Conservation (phyloP, 2,888 invertebrate species). For the Trissoscelio sp. region DNA sequence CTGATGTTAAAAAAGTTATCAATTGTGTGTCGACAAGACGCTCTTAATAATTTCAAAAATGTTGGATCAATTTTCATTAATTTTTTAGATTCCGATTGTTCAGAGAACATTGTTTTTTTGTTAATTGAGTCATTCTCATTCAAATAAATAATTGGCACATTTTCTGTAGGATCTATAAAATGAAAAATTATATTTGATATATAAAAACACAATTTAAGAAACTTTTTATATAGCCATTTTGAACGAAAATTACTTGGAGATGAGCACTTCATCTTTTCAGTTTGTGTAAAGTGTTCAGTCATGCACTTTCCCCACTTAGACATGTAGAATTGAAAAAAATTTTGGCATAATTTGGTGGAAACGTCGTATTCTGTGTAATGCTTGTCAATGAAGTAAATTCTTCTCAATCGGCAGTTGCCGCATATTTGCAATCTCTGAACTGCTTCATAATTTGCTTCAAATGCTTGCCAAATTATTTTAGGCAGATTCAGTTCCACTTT, state of each 20-base stretch:
- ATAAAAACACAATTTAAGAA: background rate
- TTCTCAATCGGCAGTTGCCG: conserved; percentile 95
- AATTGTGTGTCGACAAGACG: conserved; percentile 67
- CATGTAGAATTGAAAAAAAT: conserved; percentile 78
- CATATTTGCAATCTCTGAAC: conserved; percentile 95
- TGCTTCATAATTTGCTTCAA: conserved; percentile 96
- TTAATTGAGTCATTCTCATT: conserved; percentile 5
- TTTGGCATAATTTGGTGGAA: conserved; percentile 73
- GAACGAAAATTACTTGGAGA: conserved; percentile 45
- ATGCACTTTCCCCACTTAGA: conserved; percentile 77
- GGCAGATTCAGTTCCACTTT: conserved; percentile 96
- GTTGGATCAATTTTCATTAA: conserved; percentile 21
- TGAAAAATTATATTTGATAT: background rate
- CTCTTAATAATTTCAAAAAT: conserved; percentile 39
- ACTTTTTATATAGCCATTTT: background rate
- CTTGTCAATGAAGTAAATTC: conserved; percentile 91
- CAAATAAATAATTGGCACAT: conserved; percentile 30
- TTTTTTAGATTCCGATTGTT: background rate
- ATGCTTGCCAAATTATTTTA: conserved; percentile 94
- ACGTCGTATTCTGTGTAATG: conserved; percentile 77
- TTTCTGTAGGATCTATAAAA: conserved; percentile 24
- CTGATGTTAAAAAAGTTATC: conserved; percentile 72
- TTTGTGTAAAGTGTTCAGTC: conserved; percentile 76
- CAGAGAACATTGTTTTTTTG: background rate
- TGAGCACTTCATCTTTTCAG: conserved; percentile 66